Evolutionary conservation across 64 coral and sea anemone genomes (phyloP).

Genomic region (Dendronephthya gigantea): DNA sequence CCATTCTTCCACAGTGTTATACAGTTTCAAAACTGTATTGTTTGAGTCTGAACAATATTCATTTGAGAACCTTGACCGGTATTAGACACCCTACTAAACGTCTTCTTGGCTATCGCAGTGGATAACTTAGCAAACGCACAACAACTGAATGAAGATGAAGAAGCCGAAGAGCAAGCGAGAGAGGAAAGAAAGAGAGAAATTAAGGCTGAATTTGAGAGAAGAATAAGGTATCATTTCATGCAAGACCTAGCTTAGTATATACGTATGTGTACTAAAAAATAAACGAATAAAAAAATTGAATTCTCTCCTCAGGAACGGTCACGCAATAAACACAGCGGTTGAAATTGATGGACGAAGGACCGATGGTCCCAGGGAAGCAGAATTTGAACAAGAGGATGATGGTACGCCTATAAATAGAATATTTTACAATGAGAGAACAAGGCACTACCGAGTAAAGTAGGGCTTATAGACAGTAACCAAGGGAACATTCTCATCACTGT

Average conservation of each 20-base stretch:
- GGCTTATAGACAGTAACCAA: too few species aligned
- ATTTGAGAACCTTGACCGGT: constrained; percentile 41
- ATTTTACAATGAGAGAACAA: too few species aligned
- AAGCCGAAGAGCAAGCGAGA: constrained; percentile 71
- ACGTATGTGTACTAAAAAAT: not conserved
- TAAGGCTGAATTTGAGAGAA: constrained; percentile 63
- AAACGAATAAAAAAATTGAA: too few species aligned
- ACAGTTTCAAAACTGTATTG: too few species aligned
- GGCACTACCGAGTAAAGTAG: too few species aligned
- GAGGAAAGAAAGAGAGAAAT: constrained; percentile 71
- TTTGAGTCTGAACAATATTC: too few species aligned
- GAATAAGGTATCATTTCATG: constrained; percentile 25
- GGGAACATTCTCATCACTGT: too few species aligned
- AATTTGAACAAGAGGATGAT: constrained; percentile 13
- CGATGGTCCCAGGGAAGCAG: not conserved
- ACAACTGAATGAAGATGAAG: constrained; percentile 87
- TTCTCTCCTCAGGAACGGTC: not conserved
- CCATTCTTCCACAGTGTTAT: too few species aligned
- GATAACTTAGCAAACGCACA: constrained; percentile 98
- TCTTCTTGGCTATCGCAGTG: constrained; percentile 99
- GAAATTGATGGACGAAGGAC: not conserved
- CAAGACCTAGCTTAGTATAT: too few species aligned
- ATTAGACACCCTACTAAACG: constrained; percentile 81
- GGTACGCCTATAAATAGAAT: too few species aligned
- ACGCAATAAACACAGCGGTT: not conserved